Evolutionary conservation across 2,888 invertebrate species (phyloP).

Genomic region (Frankliniella fusca): DNA sequence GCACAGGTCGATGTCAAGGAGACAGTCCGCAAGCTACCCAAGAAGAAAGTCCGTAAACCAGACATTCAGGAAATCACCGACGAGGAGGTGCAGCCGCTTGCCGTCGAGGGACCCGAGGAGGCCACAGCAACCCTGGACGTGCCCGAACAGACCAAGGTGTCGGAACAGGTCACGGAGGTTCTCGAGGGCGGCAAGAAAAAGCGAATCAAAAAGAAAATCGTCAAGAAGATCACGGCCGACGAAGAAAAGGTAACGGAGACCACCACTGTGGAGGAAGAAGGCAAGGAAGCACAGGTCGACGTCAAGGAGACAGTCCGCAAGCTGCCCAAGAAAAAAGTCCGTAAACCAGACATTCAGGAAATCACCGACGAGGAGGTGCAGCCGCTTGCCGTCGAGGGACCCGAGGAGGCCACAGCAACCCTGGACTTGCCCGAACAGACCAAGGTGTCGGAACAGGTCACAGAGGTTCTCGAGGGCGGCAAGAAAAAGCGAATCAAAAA

Average conservation of each 20-base stretch:
- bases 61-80: conserved; percentile 18
- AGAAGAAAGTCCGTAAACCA: background rate
- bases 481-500: too few relatives aligned
- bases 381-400: background rate
- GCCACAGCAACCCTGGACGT: conserved; percentile 37
- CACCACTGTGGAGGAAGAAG: background rate
- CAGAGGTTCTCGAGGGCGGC: too few relatives aligned
- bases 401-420: conserved; percentile 35
- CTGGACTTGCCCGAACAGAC: conserved; percentile 45
- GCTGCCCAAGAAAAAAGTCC: background rate
- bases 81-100: conserved; percentile 1
- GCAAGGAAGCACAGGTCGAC: background rate
- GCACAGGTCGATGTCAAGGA: conserved; percentile 7
- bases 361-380: background rate
- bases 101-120: conserved; percentile 38
- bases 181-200: conserved; percentile 31
- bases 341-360: background rate
- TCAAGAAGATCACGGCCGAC: conserved; percentile 31
- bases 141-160: background rate
- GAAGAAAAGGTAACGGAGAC: conserved; percentile 41
- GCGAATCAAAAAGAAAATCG: conserved; percentile 32
- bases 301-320: background rate
- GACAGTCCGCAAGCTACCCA: background rate
- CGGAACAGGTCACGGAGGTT: background rate
- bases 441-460: too few relatives aligned